Evolutionary conservation across 2,113 vertebrate genomes (phyloP).

Genomic region (Coptodon bakossiorum): DNA sequence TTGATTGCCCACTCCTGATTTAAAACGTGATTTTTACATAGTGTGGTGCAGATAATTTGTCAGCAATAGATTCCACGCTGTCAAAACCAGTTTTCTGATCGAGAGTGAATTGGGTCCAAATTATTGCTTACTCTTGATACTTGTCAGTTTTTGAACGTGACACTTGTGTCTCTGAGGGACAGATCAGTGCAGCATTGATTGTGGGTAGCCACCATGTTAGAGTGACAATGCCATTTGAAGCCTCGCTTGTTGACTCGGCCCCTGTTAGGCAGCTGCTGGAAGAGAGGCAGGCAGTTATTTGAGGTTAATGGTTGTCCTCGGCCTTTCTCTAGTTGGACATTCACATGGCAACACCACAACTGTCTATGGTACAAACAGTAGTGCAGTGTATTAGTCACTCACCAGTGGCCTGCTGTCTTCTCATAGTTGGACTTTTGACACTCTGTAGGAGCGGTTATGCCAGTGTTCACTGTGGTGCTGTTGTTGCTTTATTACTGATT

Average conservation of each 20-base stretch:
- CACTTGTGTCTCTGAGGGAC: background rate
- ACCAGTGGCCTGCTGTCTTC: background rate
- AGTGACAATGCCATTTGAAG: slow-evolving; percentile 28
- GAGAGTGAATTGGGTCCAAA: background rate
- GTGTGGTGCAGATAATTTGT: background rate
- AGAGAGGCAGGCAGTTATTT: slow-evolving; percentile 37
- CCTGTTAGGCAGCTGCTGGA: slow-evolving; percentile 42
- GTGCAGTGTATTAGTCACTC: slow-evolving; percentile 26
- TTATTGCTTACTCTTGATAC: background rate
- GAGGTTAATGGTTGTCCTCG: slow-evolving; percentile 58
- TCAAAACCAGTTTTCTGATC: background rate
- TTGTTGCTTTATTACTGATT: background rate
- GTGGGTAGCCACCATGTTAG: background rate
- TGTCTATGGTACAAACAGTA: slow-evolving; percentile 29
- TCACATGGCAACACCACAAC: slow-evolving; percentile 48
- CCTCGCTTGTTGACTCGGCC: slow-evolving; percentile 21
- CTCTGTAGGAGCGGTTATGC: background rate
- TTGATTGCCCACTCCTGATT: background rate
- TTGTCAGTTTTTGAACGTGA: background rate
- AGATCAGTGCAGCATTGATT: slow-evolving; percentile 15
- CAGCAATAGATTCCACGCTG: background rate
- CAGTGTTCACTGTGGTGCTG: background rate
- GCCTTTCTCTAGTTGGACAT: slow-evolving; percentile 48
- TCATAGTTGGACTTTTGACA: background rate
- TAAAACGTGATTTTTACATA: background rate